A percentile compares a stretch with the other conserved stretches of the same genome.
phyloP scores from a whole-genome alignment of 2,113 vertebrate genomes.

The Abramis brama region DNA sequence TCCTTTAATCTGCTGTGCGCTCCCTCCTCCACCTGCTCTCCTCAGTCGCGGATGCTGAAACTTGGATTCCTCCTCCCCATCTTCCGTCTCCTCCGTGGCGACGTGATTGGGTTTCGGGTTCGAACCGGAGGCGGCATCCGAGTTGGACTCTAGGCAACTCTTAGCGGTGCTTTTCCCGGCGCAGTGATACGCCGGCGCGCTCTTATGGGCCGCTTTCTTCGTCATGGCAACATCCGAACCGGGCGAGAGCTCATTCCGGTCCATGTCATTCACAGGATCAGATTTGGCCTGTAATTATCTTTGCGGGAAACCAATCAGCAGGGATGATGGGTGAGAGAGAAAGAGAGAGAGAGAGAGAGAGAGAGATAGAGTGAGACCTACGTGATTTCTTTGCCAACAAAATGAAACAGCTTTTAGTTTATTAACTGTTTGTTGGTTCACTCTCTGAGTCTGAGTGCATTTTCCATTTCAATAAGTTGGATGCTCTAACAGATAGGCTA shows the following conservation, averaged over 20 bases:
- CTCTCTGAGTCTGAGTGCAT: not conserved
- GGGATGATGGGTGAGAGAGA: slow-evolving; percentile 37
- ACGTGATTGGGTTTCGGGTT: slow-evolving; percentile 59
- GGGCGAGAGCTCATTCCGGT: slow-evolving; percentile 73
- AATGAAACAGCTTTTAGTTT: slow-evolving; percentile 18
- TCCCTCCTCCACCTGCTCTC: slow-evolving; percentile 66
- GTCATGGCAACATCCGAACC: slow-evolving; percentile 69
- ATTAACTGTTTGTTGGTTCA: slow-evolving; percentile 5
- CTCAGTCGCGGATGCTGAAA: slow-evolving; percentile 75
- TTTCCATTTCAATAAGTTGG: not conserved
- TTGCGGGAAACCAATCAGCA: slow-evolving; percentile 68
- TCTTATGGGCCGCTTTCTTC: slow-evolving; percentile 62
- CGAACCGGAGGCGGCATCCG: slow-evolving; percentile 25
- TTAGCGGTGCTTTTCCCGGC: slow-evolving; percentile 60
- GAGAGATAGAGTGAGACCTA: not conserved
- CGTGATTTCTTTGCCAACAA: slow-evolving; percentile 21
- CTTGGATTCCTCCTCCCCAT: slow-evolving; percentile 76
- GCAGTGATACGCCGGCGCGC: slow-evolving; percentile 62
- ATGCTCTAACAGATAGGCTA: not conserved
- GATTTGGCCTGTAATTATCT: slow-evolving; percentile 72
- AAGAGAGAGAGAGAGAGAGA: not conserved
- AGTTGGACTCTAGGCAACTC: slow-evolving; percentile 64
- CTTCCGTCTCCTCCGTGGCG: slow-evolving; percentile 75
- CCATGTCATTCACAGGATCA: slow-evolving; percentile 76
- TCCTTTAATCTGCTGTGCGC: slow-evolving; percentile 75